Base-by-base conservation (phyloP, 1,140 invertebrate genomes). In the Drosophila ercepeae region DNA sequence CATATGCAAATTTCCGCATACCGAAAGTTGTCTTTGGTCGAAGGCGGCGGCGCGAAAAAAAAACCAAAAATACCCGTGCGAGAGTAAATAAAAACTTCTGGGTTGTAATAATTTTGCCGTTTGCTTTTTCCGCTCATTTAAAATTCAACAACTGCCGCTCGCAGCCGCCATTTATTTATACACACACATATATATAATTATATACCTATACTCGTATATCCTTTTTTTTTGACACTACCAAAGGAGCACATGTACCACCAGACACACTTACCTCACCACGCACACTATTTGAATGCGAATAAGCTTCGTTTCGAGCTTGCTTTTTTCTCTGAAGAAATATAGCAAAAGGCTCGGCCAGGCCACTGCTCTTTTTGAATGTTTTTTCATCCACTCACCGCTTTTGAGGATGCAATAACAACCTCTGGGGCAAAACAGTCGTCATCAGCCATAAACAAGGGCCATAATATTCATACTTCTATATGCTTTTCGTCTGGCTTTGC, bases 141-240 rank as follows among this genome's bases (percentile, higher is more conserved):
- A 88, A 88, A 88, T 88, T 88, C 82, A 88, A 88, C 82, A 88
- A 88, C 82, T 75, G 65, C 82, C 70, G 77, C 64, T 60, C 68
- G 58, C 32, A 63, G 58, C 53, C 76, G 71, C 78, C 63, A 83
- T 77, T 78, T 83, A 67, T 67, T 67, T 67, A 45, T 53, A 67
- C 69, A 46, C 18, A 60, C 16, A 42, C 7, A n/a, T 29, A 25
- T 8, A 29, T 19, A 44, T 32, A 49, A 61, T 41, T 44, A 63
- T 42, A 49, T 7, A 34, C 11, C 14, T 3, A 29, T 48, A n/a
- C n/a, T n/a, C n/a, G n/a, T n/a, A 18, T 42, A 18, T 42, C 9
- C 49, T 14, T 39, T 39, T 39, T 39, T 39, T 39, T 39, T 39
- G 36, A 39, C 36, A 39, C 36, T 39, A 14, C 14, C 36, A 39